Base-by-base conservation (phyloP, 2,888 invertebrate genomes). In the Patella pellucida region DNA sequence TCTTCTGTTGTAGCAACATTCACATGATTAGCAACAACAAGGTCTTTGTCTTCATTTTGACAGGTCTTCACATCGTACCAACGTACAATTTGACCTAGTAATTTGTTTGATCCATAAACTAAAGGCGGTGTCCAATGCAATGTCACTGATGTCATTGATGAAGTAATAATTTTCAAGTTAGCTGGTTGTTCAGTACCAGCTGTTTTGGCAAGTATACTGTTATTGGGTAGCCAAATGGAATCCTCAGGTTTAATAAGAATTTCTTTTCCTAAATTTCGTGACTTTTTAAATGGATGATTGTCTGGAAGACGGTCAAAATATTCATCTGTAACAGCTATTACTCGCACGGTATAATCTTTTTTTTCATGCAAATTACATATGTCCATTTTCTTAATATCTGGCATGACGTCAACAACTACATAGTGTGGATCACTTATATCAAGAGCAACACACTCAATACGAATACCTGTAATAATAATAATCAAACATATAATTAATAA, bases 311-410 rank as follows among this genome's bases (percentile, higher is more conserved):
- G 83, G 75, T 89, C 88, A 81, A 91, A 90, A 82, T 88, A 91
- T 81, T 91, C 91, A 68, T 90, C 89, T 4, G 91, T 91, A 51
- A 91, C 84, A 1, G 89, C 90, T 23, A 90, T 89, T 7, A 91
- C 86, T 19, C 87, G 85, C 72, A 91, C 78, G 69, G 88, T 83
- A 79, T 91, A 91, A 76, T 89, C 89, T 4, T 89, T 90, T 73
- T 88, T 87, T 78, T 91, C 91, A 68, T 82, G 73, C 5, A 91
- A 83, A 62, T 85, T 84, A 51, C 87, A 85, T 12, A 91, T 77
- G 41, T 85, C 83, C 14, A 86, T 86, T 4, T 76, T 78, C n/a
- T 85, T 87, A 41, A 86, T 83, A 79, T 89, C 89, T 16, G 90
- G 89, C 69, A 88, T 81, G 5, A 88, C 80, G 73, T 91, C 90